phyloP scores from a whole-genome alignment of 1,140 invertebrate genomes.

The Temnothorax longispinosus region DNA sequence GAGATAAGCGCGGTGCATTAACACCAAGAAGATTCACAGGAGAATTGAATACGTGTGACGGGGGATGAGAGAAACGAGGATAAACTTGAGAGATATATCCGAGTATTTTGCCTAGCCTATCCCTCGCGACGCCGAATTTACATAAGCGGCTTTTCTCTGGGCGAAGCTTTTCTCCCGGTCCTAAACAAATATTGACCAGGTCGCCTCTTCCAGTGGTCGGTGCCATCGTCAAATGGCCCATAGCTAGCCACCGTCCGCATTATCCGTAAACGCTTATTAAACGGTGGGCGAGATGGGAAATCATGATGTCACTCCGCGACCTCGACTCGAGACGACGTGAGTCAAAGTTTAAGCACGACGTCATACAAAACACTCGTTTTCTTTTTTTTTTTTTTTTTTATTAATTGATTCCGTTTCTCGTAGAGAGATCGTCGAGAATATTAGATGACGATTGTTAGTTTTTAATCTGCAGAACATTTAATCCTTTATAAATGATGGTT shows the following conservation, averaged over 20 bases:
- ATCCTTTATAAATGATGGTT: background rate
- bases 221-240: conserved; percentile 60
- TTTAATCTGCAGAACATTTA: conserved; percentile 10
- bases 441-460: conserved; percentile 11
- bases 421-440: background rate
- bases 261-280: conserved; percentile 61
- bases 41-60: conserved; percentile 18
- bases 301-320: conserved; percentile 46
- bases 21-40: conserved; percentile 31
- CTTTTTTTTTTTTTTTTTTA: background rate
- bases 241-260: conserved; percentile 48
- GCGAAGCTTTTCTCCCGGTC: conserved; percentile 70
- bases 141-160: conserved; percentile 76
- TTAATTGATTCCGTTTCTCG: background rate
- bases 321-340: conserved; percentile 20
- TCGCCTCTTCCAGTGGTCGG: conserved; percentile 47
- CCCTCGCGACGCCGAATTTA: conserved; percentile 72
- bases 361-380: background rate
- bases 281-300: conserved; percentile 42
- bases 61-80: conserved; percentile 23
- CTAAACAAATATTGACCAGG: conserved; percentile 78
- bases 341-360: conserved; percentile 43
- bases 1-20: background rate
- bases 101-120: conserved; percentile 62
- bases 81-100: conserved; percentile 63